Conservation (phyloP, 2,888 invertebrate species). For the Pinctada fucata region DNA sequence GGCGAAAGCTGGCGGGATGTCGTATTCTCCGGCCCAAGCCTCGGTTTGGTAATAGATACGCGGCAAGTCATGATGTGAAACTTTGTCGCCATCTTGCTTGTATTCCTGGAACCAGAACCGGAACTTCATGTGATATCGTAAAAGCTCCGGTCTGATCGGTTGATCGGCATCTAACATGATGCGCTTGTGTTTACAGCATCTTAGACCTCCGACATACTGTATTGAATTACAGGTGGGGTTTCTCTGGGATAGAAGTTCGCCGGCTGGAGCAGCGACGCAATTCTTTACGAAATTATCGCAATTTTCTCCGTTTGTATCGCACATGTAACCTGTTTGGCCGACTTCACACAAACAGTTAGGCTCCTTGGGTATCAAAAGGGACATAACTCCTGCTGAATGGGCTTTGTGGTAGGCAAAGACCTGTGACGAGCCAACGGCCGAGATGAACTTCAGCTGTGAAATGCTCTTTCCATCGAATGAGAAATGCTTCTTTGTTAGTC, state of each 20-base stretch:
- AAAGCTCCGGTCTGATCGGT: constrained; percentile 44
- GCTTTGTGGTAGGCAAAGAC: constrained; percentile 43
- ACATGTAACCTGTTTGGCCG: constrained; percentile 36
- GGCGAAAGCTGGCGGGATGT: constrained; percentile 47
- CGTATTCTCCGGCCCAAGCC: constrained; percentile 50
- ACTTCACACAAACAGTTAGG: constrained; percentile 46
- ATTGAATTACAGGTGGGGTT: constrained; percentile 49
- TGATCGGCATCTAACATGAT: constrained; percentile 50
- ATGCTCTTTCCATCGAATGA: constrained; percentile 33
- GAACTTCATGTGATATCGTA: constrained; percentile 50
- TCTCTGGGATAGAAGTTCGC: constrained; percentile 40
- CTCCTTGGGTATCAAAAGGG: constrained; percentile 22
- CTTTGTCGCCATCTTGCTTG: constrained; percentile 31
- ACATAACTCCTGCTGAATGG: constrained; percentile 22
- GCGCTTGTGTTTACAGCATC: constrained; percentile 42
- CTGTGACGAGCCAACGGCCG: constrained; percentile 41
- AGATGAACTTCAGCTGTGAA: constrained; percentile 40
- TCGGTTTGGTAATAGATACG: constrained; percentile 50
- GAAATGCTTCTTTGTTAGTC: constrained; percentile 36
- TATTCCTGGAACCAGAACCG: constrained; percentile 49
- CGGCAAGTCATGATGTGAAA: constrained; percentile 41
- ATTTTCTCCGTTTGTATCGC: constrained; percentile 37
- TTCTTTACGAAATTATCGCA: constrained; percentile 45
- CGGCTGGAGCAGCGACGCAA: constrained; percentile 43
- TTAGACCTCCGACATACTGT: constrained; percentile 42